Percentiles rank a stretch among this genome's conserved stretches.
Evolutionary conservation across 2,797 vertebrate genomes (phyloP).

Genomic region (Cyclopterus lumpus): DNA sequence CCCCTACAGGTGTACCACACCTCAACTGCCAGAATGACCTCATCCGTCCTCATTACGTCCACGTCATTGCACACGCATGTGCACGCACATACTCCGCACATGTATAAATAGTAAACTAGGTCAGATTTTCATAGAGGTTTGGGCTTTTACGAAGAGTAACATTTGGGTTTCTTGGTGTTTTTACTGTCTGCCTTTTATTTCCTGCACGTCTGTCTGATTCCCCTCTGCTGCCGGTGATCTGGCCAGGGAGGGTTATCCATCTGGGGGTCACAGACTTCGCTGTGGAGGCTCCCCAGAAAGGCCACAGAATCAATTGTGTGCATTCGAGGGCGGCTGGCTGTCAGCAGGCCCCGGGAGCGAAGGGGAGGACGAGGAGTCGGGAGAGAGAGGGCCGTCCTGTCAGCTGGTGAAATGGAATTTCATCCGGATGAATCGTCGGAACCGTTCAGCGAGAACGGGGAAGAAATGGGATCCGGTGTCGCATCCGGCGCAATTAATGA

Average conservation of each 20-base stretch:
- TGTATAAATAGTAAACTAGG: constrained; percentile 72
- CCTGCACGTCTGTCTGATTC: background rate
- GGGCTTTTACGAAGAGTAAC: constrained; percentile 16
- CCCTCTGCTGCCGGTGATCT: constrained; percentile 46
- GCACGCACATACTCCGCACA: constrained; percentile 29
- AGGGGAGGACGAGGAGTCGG: constrained; percentile 8
- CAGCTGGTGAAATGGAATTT: constrained; percentile 67
- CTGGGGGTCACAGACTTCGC: constrained; percentile 55
- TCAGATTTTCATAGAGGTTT: constrained; percentile 68
- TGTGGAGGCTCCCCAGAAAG: constrained; percentile 62
- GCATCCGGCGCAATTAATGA: constrained; percentile 32
- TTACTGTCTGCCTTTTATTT: constrained; percentile 24
- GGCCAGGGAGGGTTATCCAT: constrained; percentile 58
- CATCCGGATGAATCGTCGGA: constrained; percentile 57
- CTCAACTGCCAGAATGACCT: constrained; percentile 57
- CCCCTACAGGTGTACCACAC: constrained; percentile 69
- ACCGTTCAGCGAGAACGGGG: constrained; percentile 26
- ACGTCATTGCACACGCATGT: constrained; percentile 59
- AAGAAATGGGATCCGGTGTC: constrained; percentile 44
- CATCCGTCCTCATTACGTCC: constrained; percentile 76
- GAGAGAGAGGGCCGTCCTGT: constrained; percentile 47
- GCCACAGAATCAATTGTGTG: constrained; percentile 73
- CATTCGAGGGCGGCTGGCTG: constrained; percentile 60
- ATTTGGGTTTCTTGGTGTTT: constrained; percentile 2
- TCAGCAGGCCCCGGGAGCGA: constrained; percentile 41